Percentiles rank a stretch among this genome's conserved stretches.
Evolutionary conservation across 2,888 invertebrate genomes (phyloP).

Genomic region (Platycnemis pennipes): DNA sequence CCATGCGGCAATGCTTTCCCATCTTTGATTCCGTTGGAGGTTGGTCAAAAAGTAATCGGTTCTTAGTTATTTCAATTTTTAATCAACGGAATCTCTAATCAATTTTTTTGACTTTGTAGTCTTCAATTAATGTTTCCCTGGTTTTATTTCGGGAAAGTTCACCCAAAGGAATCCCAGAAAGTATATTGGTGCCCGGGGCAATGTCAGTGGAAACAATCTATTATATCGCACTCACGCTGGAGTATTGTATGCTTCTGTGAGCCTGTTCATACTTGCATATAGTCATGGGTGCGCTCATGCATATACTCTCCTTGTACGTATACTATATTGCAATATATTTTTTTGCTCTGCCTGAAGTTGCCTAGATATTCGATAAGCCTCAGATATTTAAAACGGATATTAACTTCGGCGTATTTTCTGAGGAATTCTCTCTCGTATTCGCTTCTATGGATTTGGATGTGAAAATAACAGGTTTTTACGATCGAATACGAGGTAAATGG

Average conservation of each 20-base stretch:
- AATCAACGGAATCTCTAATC: conserved; percentile 53
- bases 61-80: conserved; percentile 58
- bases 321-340: no score
- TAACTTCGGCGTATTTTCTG: background rate
- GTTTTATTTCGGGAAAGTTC: conserved; percentile 40
- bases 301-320: no score
- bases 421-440: conserved; percentile 42
- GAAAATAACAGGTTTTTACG: conserved; percentile 23
- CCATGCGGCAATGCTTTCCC: background rate
- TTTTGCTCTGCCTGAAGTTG: background rate
- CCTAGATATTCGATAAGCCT: conserved; percentile 5
- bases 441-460: conserved; percentile 45
- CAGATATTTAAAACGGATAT: background rate
- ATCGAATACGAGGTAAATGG: background rate
- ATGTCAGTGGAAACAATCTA: conserved; percentile 55
- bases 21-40: conserved; percentile 36
- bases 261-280: background rate
- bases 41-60: conserved; percentile 36
- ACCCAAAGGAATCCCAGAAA: conserved; percentile 44
- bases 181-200: conserved; percentile 35
- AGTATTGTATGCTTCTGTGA: background rate
- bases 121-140: conserved; percentile 58
- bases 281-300: no score
- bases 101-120: conserved; percentile 55
- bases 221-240: background rate